Percentiles rank a stretch among this genome's conserved stretches.
phyloP scores from a whole-genome alignment of 2,888 invertebrate genomes.

The Tanytarsus gracilentus region DNA sequence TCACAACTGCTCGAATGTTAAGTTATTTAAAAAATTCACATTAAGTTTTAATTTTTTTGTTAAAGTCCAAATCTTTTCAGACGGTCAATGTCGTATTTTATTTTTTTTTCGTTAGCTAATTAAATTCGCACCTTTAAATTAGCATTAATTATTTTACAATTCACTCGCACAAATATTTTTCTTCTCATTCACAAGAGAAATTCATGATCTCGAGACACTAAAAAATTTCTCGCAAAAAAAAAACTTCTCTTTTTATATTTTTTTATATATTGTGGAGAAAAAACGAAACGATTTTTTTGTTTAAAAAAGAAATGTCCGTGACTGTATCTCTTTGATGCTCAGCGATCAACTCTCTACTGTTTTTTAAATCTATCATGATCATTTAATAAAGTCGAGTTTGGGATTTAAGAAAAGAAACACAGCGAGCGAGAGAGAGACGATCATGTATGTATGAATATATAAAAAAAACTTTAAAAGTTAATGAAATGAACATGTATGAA shows the following conservation, averaged over 20 bases:
- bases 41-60: too few species aligned
- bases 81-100: too few species aligned
- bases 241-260: background rate
- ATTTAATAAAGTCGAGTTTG: conserved; percentile 30
- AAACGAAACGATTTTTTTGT: background rate
- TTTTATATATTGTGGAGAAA: background rate
- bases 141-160: too few species aligned
- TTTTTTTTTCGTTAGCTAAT: too few species aligned
- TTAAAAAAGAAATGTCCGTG: conserved; percentile 1
- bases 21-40: too few species aligned
- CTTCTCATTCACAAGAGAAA: background rate
- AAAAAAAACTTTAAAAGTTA: conserved; percentile 6
- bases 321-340: conserved; percentile 29
- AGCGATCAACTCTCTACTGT: conserved; percentile 33
- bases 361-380: conserved; percentile 30
- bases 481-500: conserved; percentile 25
- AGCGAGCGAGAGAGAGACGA: conserved; percentile 14
- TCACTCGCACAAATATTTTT: too few species aligned
- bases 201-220: background rate
- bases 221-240: background rate
- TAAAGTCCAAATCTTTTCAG: too few species aligned
- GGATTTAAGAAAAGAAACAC: conserved; percentile 28
- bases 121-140: too few species aligned
- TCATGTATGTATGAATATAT: conserved; percentile 26
- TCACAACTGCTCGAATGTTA: too few species aligned